Evolutionary conservation across 2,888 invertebrate genomes (phyloP), one percentile per base, ranked within the genome.

Genomic region (Drosophila birchii): DNA sequence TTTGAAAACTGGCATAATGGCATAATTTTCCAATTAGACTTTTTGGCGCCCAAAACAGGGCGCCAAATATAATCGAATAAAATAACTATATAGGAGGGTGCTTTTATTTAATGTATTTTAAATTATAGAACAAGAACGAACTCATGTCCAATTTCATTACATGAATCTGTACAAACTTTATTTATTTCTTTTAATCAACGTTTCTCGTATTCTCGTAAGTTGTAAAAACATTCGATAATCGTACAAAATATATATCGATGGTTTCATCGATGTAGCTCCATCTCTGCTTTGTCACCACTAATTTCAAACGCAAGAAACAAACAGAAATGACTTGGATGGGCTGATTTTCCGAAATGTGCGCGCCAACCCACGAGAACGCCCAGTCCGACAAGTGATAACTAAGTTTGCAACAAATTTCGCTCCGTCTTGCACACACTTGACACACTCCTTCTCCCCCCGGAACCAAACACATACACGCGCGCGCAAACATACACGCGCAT

Each of bases 291-390:
- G 7, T n/a, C 16, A 8, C 1, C 38, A n/a, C 39, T 39, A 18
- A 11, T 41, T 18, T 11, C 41, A 4, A 41, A n/a, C 18, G 39
- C 8, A 18, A 11, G 7, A 44, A 62, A 63, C 34, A 49, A 63
- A 63, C 36, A 41, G 39, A 26, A 49, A 45, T 45, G 45, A 29
- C 47, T 47, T 47, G 18, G 18, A 45, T 11, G 23, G 36, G 41
- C 62, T 51, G 41, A 63, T 18, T 56, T 32, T 12, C 69, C 29
- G 57, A 41, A 36, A 70, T 69, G 70, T 58, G 70, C 70, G 69
- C 68, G 68, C 70, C 49, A 38, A 38, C 36, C 32, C 16, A 34
- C 47, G 14, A 61, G 32, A 69, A 36, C 67, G 45, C 67, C 44
- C 45, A 69, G 67, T 67, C 61, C 43, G 26, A 32, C 5, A 12